Percentiles rank a stretch among this genome's conserved stretches.
Evolutionary conservation across 2,888 invertebrate genomes (phyloP).

Genomic region (Lucinisca nassula): DNA sequence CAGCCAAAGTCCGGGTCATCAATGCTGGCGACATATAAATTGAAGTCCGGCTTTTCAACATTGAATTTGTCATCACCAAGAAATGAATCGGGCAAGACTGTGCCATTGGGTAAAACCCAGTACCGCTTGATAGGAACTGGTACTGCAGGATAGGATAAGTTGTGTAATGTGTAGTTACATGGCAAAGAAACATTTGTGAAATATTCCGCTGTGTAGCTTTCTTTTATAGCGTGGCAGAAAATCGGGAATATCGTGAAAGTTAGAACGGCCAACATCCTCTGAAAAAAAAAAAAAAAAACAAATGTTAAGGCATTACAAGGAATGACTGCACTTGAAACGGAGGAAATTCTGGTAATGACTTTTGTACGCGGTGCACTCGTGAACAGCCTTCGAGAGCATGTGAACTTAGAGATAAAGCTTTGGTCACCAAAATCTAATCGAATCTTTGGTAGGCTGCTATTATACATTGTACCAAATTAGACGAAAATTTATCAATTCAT

Average conservation of each 20-base stretch:
- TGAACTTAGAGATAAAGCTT: no score
- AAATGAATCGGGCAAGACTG: conserved; percentile 45
- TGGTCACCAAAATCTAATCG: no score
- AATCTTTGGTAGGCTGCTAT: no score
- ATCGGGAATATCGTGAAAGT: neutral
- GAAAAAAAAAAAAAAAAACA: neutral
- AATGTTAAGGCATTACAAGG: no score
- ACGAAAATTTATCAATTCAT: no score
- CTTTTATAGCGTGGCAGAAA: conserved; percentile 11
- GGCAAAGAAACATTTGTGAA: conserved; percentile 56
- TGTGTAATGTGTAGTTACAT: conserved; percentile 55
- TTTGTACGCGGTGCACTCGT: no score
- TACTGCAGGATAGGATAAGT: conserved; percentile 40
- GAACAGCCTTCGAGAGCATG: no score
- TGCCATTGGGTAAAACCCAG: conserved; percentile 61
- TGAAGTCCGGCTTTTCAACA: conserved; percentile 51
- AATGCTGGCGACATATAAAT: conserved; percentile 49
- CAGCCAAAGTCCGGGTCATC: conserved; percentile 73
- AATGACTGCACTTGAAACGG: no score
- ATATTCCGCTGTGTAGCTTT: conserved; percentile 57
- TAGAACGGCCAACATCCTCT: neutral
- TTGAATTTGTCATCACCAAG: conserved; percentile 10
- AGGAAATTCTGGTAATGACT: no score
- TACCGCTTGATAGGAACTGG: conserved; percentile 53
- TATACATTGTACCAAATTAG: no score